Base-by-base conservation (phyloP, 2,888 invertebrate species). In the Polia nebulosa region DNA sequence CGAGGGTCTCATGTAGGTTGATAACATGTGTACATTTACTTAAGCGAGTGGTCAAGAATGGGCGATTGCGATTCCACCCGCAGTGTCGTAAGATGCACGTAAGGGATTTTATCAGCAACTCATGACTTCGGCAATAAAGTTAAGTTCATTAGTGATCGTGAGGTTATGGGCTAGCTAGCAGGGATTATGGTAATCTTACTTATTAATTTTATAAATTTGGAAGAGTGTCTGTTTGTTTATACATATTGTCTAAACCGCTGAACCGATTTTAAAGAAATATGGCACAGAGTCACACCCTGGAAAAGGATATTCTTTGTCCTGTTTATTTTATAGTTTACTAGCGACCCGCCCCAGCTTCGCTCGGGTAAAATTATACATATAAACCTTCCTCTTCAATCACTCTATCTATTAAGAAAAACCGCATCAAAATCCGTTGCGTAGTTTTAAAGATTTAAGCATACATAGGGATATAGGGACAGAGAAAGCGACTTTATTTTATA, bases 21-120 rank as follows among this genome's bases (percentile, higher is more conserved):
- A 22, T 66, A 34, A 45, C n/a, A n/a, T 55, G 27, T 55, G 34
- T 22, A 44, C 55, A 44, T 34, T 11, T 22, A 53, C 25, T 66
- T 66, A 22, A 13, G 2, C 0, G 22, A 32, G 32, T 34, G 13
- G 34, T 15, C 17, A n/a, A 22, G 34, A 44, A 53, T 34, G 22
- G 44, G 20, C 7, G 5, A 27, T 53, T 34, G 20, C 13, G 32
- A 22, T 9, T 66, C 32, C 15, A 34, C 27, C 34, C 41, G 7
- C 7, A n/a, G 32, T 51, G 39, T 32, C 32, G 25, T 39, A 20
- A 32, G 15, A 41, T 6, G 29, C 49, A 11, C 22, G n/a, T 39
- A 1, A 32, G 9, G 17, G 25, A 41, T 65, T 52, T 65, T 41
- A 52, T 34, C 39, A 17, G 41, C 4, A 4, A 44, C 15, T 5